These are phyloP conservation scores for Bombyx huttoni DNA, from an alignment of 2,888 invertebrate species.

Conservation along the genomic window DNA sequence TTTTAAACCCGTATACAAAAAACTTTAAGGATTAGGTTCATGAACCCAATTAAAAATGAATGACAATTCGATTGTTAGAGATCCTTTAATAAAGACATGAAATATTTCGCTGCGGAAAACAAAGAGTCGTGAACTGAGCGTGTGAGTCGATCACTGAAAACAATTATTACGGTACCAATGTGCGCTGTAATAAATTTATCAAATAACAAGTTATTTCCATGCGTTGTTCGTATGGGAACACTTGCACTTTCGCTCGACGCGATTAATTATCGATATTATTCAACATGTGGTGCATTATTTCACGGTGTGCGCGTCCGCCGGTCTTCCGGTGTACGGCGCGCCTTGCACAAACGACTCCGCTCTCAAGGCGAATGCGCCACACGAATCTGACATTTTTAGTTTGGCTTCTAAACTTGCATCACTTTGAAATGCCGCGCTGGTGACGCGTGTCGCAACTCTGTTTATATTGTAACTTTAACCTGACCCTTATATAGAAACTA, in stretches of 20 bases:
- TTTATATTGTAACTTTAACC: constrained; percentile 30
- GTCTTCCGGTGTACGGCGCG: constrained; percentile 36
- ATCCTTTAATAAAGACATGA: too few relatives aligned
- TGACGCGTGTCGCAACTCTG: constrained; percentile 36
- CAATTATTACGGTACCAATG: constrained; percentile 1
- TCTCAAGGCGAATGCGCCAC: constrained; percentile 42
- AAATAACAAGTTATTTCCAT: constrained; percentile 21
- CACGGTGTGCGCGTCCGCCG: constrained; percentile 37
- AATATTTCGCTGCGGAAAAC: too few relatives aligned
- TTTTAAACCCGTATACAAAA: too few relatives aligned
- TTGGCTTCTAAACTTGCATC: constrained; percentile 14
- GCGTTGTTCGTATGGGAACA: constrained; percentile 49
- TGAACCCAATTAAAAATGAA: too few relatives aligned
- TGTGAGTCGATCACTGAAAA: not conserved
- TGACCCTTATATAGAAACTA: constrained; percentile 24
- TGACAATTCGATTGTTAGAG: too few relatives aligned
- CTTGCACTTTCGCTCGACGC: constrained; percentile 57
- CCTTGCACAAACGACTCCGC: constrained; percentile 23
- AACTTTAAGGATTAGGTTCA: too few relatives aligned
- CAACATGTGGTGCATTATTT: constrained; percentile 63
- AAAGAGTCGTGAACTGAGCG: not conserved
- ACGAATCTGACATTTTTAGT: constrained; percentile 66
- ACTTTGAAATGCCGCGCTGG: constrained; percentile 41
- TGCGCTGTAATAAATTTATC: constrained; percentile 8
- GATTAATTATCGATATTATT: constrained; percentile 57